phyloP scores from a whole-genome alignment of 1,140 invertebrate genomes.

The Aricia agestis region DNA sequence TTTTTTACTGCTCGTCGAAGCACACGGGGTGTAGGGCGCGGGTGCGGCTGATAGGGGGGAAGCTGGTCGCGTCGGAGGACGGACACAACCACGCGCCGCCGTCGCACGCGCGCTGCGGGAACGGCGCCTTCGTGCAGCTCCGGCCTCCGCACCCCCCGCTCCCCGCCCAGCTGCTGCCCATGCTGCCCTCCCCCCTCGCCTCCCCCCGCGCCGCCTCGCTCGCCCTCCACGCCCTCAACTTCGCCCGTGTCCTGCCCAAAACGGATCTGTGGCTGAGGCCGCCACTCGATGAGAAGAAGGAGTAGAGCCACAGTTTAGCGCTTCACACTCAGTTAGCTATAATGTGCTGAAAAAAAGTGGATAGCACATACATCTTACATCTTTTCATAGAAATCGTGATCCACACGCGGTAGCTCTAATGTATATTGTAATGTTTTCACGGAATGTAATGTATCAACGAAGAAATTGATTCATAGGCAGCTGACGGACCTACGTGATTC shows the following conservation, averaged over 20 bases:
- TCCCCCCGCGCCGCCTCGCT: slow-evolving; percentile 47
- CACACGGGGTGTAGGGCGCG: slow-evolving; percentile 66
- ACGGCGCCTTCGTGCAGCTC: slow-evolving; percentile 65
- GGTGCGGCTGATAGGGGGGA: slow-evolving; percentile 52
- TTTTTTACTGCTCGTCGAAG: slow-evolving; percentile 70
- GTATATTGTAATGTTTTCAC: not conserved
- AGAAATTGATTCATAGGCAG: too few relatives aligned
- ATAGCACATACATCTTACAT: too few relatives aligned
- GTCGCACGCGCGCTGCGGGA: slow-evolving; percentile 62
- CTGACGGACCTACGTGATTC: too few relatives aligned
- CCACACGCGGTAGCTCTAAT: too few relatives aligned
- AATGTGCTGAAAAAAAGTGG: too few relatives aligned
- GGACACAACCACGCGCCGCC: slow-evolving; percentile 63
- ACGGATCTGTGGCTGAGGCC: slow-evolving; percentile 64
- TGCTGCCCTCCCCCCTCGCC: slow-evolving; percentile 46
- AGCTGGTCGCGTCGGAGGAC: slow-evolving; percentile 56
- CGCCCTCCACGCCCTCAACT: slow-evolving; percentile 56
- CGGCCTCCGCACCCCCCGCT: slow-evolving; percentile 38
- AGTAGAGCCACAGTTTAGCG: slow-evolving; percentile 26
- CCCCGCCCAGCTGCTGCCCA: slow-evolving; percentile 28
- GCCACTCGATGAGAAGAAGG: slow-evolving; percentile 51
- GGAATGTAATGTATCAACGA: too few relatives aligned
- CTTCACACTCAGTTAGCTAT: too few relatives aligned
- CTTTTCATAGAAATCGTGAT: too few relatives aligned
- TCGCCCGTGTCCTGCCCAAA: slow-evolving; percentile 60